These are phyloP conservation scores for Anastrepha ludens DNA, from an alignment of 1,140 invertebrate genomes.

Conservation along the genomic window DNA sequence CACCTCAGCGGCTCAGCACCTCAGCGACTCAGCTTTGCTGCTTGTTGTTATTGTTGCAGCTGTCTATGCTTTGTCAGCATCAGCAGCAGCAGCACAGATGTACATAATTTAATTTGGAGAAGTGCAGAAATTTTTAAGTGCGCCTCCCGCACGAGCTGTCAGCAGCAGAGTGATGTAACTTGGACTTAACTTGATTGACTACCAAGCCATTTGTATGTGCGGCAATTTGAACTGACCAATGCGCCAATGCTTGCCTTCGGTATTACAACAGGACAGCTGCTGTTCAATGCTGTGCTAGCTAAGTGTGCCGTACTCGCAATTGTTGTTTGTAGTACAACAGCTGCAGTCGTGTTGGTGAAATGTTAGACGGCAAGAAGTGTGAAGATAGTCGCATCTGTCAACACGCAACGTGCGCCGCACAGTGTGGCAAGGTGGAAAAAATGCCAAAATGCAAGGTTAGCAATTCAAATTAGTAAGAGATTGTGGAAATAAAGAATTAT, in stretches of 20 bases:
- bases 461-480: too few relatives aligned
- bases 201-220: background rate
- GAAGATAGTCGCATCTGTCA: background rate
- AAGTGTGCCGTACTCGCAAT: too few relatives aligned
- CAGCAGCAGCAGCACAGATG: background rate
- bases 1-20: background rate
- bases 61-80: background rate
- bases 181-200: slow-evolving; percentile 28
- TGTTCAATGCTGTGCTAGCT: background rate
- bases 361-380: background rate
- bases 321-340: background rate
- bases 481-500: too few relatives aligned
- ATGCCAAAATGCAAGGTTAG: too few relatives aligned
- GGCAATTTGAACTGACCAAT: background rate
- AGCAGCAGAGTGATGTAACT: slow-evolving; percentile 35
- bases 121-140: slow-evolving; percentile 29
- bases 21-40: background rate
- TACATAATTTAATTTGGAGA: slow-evolving; percentile 32
- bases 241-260: background rate
- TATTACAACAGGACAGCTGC: background rate
- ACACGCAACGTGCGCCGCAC: background rate
- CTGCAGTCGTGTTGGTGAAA: background rate
- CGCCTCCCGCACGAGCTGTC: slow-evolving; percentile 37
- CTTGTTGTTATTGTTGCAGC: background rate
- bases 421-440: too few relatives aligned